Conservation (phyloP, 2,888 invertebrate genomes). For the Pterobdella sp. region DNA sequence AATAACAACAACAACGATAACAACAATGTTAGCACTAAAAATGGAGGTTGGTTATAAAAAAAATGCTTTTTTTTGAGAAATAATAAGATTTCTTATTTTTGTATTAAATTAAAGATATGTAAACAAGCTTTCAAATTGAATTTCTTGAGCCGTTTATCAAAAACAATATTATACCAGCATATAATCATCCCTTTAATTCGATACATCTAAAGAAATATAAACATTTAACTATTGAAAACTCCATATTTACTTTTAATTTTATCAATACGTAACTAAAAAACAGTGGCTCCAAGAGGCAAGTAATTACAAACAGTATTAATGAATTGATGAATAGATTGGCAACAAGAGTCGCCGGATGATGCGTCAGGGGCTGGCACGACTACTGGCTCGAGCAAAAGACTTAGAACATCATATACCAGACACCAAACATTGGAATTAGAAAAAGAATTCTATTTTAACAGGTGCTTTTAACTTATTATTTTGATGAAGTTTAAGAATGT, state of each 20-base stretch:
- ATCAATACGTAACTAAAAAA: too few species aligned
- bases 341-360: conserved; percentile 18
- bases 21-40: conserved; percentile 16
- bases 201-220: too few species aligned
- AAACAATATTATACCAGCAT: too few species aligned
- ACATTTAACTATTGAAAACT: too few species aligned
- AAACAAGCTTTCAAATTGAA: too few species aligned
- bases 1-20: conserved; percentile 26
- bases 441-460: conserved; percentile 97
- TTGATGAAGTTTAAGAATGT: too few species aligned
- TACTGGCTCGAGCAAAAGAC: conserved; percentile 80
- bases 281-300: too few species aligned
- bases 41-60: not conserved
- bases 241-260: too few species aligned
- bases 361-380: not conserved
- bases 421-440: conserved; percentile 95
- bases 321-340: conserved; percentile 2
- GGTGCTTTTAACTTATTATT: conserved; percentile 63
- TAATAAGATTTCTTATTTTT: not conserved
- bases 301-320: not conserved
- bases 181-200: too few species aligned
- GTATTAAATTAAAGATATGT: too few species aligned
- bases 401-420: conserved; percentile 91
- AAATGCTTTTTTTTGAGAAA: not conserved
- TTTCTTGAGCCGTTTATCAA: too few species aligned